A percentile compares a stretch with the other conserved stretches of the same genome.
Evolutionary conservation across 1,140 invertebrate species (phyloP).

Genomic region (Bathynomus jamesi): DNA sequence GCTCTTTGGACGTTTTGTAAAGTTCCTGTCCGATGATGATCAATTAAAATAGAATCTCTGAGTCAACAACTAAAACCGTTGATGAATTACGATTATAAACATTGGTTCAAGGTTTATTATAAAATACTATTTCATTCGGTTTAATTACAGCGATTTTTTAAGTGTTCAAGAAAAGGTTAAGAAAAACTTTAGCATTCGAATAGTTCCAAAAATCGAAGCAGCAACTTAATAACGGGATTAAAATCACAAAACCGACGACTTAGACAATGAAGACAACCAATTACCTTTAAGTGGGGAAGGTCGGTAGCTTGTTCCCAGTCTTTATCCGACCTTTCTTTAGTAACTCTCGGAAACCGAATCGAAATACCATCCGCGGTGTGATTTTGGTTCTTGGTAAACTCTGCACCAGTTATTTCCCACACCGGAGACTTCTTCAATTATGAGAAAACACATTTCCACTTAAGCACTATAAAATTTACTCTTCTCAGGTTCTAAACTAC

Average conservation of each 20-base stretch:
- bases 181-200: not conserved
- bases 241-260: not conserved
- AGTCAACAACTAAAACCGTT: not conserved
- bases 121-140: not conserved
- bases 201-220: not conserved
- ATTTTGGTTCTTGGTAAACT: slow-evolving; percentile 75
- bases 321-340: slow-evolving; percentile 74
- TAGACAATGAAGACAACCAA: not conserved
- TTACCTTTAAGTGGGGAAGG: slow-evolving; percentile 22
- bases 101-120: not conserved
- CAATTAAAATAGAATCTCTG: not conserved
- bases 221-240: not conserved
- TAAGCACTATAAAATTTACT: no score
- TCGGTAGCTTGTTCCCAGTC: slow-evolving; percentile 68
- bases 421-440: slow-evolving; percentile 65
- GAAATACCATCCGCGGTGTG: slow-evolving; percentile 88
- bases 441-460: no score
- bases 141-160: no score
- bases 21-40: not conserved
- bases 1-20: not conserved
- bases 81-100: not conserved
- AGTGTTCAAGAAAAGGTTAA: not conserved
- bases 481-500: no score
- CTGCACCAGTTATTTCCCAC: slow-evolving; percentile 90
- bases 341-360: slow-evolving; percentile 83